These are phyloP conservation scores for Actinostola sp. DNA, from an alignment of 92 coral and sea anemone species.

Conservation along the genomic window DNA sequence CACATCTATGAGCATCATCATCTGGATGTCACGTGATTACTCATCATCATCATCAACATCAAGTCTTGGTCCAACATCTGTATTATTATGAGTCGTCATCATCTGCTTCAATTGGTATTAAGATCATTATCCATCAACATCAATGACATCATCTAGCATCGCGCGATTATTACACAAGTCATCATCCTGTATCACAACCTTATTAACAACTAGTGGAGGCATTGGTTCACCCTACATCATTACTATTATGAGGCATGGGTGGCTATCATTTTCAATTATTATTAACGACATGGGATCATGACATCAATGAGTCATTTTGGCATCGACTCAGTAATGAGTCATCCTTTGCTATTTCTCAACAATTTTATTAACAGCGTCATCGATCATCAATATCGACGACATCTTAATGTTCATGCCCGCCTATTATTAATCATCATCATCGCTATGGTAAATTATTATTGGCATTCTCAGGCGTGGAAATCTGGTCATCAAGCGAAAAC, in stretches of 20 bases:
- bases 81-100: not conserved
- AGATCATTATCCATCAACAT: conserved; percentile 69
- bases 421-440: no score
- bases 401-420: conserved; percentile 61
- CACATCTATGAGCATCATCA: no score
- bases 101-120: conserved; percentile 30
- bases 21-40: not conserved
- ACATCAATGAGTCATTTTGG: not conserved
- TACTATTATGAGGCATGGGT: no score
- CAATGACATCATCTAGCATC: conserved; percentile 69
- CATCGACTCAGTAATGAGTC: not conserved
- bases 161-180: conserved; percentile 70
- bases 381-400: conserved; percentile 82
- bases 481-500: conserved; percentile 71
- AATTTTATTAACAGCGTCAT: conserved; percentile 31
- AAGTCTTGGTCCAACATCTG: not conserved
- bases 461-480: conserved; percentile 15
- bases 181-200: no score
- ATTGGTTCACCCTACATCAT: not conserved
- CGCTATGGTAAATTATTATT: conserved; percentile 26
- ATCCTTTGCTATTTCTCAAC: conserved; percentile 6
- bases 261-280: no score
- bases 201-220: conserved; percentile 11
- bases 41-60: no score
- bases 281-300: no score